A percentile compares a stretch with the other conserved stretches of the same genome.
Evolutionary conservation across 2,113 vertebrate species (phyloP).

Genomic region (Copsychus sechellarum): DNA sequence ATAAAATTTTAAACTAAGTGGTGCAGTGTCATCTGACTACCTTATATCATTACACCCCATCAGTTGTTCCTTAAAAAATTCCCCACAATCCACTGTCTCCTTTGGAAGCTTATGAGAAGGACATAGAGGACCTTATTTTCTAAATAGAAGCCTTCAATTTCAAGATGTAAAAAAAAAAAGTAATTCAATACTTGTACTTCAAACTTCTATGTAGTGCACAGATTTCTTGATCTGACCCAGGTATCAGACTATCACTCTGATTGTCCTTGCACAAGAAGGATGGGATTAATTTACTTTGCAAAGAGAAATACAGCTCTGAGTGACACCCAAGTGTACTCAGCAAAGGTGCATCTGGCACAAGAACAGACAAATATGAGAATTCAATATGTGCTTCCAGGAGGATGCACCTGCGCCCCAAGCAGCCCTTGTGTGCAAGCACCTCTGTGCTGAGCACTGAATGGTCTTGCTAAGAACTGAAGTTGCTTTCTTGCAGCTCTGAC

Average conservation of each 20-base stretch:
- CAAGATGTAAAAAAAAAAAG: background rate
- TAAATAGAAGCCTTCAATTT: background rate
- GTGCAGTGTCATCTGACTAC: background rate
- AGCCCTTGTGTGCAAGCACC: background rate
- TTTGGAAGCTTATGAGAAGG: background rate
- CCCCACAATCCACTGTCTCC: background rate
- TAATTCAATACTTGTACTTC: background rate
- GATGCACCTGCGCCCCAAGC: background rate
- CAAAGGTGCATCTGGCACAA: background rate
- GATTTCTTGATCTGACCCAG: background rate
- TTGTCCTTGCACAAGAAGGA: background rate
- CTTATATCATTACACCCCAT: background rate
- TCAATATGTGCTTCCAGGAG: background rate
- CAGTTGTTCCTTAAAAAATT: background rate
- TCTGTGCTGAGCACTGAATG: background rate
- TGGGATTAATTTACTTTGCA: background rate
- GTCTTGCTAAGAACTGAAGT: background rate
- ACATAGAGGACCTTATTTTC: background rate
- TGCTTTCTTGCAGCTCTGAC: background rate
- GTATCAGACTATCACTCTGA: background rate
- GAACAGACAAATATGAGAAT: background rate
- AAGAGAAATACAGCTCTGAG: background rate
- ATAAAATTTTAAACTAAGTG: background rate
- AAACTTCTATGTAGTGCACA: background rate
- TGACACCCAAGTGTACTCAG: background rate